Evolutionary conservation across 1,140 invertebrate genomes (phyloP), one percentile per base, ranked within the genome.

Genomic region (Trissolcus basalis): DNA sequence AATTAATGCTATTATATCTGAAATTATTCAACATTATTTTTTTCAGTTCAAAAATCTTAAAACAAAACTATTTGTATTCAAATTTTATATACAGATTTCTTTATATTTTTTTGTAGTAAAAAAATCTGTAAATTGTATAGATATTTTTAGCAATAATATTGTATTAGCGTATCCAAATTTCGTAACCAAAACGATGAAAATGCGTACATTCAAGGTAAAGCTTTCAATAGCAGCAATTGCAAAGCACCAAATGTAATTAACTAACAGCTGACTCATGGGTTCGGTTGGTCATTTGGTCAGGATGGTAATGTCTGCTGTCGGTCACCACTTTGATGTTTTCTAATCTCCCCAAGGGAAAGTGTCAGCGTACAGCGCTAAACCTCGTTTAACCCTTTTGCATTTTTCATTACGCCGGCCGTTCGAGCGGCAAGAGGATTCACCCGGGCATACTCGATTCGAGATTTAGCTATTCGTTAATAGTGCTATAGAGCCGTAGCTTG

Each of bases 371-470:
- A 54, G 47, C 49, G 32, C 49, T 77, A 63, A 77, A 68, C 58
- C 72, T 64, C 53, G 50, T 60, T 72, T 69, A 77, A 68, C 61
- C 64, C 73, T 58, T 55, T 60, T 70, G 65, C 56, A 77, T 77
- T 77, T 77, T 71, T 71, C 63, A 77, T 71, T 63, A 56, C 36
- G n/a, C 63, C 1, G 12, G 1, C 9, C 39, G 53, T 77, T 71
- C 63, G 48, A 68, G 35, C 51, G 9, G 36, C 35, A 19, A 32
- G 43, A 61, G 43, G 71, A 76, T 65, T 76, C 47, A 47, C 48
- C 45, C 45, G 39, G n/a, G 14, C 35, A 39, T 27, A 14, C 19
- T 54, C 16, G 8, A 8, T 65, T 55, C 32, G 19, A 67, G 35
- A 74, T 74, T 67, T 56, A 32, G 14, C 16, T 10, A 51, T 43